These are phyloP conservation scores for Chalcosyrphus nemorum DNA, from an alignment of 2,888 invertebrate genomes.

Conservation along the genomic window DNA sequence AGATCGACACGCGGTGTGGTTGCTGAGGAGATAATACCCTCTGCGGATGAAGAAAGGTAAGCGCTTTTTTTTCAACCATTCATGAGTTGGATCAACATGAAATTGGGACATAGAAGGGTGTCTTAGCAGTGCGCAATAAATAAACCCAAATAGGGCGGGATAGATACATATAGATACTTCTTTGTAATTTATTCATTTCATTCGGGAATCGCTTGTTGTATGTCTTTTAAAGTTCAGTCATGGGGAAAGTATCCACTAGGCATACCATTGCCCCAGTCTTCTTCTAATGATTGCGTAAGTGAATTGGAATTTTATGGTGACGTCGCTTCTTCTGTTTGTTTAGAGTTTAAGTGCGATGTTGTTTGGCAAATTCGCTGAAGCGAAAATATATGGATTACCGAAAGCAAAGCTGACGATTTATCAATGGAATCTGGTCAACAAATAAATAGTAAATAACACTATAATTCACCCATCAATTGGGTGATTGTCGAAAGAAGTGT, in stretches of 20 bases:
- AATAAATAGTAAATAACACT: neutral
- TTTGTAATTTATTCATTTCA: constrained; percentile 17
- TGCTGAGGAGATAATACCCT: neutral
- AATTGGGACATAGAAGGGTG: neutral
- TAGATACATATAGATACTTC: neutral
- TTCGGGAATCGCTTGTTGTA: neutral
- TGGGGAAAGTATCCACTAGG: neutral
- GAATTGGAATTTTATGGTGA: neutral
- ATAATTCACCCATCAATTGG: constrained; percentile 12
- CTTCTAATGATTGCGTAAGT: neutral
- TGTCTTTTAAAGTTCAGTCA: neutral
- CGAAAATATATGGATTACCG: neutral
- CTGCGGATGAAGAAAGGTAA: constrained; percentile 3
- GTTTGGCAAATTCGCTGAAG: neutral
- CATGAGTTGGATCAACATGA: neutral
- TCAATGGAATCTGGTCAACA: constrained; percentile 33
- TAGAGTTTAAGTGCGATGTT: constrained; percentile 13
- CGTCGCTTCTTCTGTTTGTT: neutral
- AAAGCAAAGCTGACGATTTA: constrained; percentile 21
- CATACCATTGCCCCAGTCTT: neutral
- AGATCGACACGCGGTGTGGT: constrained; percentile 5
- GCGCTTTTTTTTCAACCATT: constrained; percentile 12
- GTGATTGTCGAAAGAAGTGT: neutral
- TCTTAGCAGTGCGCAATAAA: constrained; percentile 11
- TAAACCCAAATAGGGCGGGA: neutral